Conservation (phyloP, 2,797 vertebrate species). For the Petrocephalus sullivani region DNA sequence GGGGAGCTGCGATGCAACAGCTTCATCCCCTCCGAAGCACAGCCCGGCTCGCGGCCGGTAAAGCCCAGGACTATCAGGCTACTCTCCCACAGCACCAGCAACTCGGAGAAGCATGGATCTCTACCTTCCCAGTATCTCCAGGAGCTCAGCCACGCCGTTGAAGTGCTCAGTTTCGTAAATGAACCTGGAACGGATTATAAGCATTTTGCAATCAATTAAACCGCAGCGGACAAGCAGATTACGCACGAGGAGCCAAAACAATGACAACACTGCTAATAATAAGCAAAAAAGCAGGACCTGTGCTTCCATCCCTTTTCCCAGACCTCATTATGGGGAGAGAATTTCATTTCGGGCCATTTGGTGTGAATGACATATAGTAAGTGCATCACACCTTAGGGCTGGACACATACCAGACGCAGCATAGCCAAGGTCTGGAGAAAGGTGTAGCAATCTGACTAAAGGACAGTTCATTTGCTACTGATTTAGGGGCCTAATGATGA, state of each 20-base stretch:
- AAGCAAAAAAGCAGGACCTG: not conserved
- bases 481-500: not conserved
- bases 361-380: not conserved
- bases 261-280: not conserved
- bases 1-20: not conserved
- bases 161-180: slow-evolving; percentile 90
- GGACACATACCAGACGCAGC: not conserved
- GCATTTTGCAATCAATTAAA: not conserved
- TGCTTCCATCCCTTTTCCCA: not conserved
- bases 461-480: not conserved
- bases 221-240: not conserved
- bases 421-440: not conserved
- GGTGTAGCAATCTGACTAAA: not conserved
- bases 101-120: not conserved
- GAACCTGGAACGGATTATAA: slow-evolving; percentile 59
- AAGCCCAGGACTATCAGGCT: not conserved
- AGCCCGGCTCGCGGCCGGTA: not conserved
- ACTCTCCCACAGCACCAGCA: not conserved
- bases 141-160: slow-evolving; percentile 81
- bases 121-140: slow-evolving; percentile 85
- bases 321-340: not conserved
- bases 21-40: not conserved
- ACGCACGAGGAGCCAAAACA: not conserved
- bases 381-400: not conserved
- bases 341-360: not conserved